phyloP scores from a whole-genome alignment of 2,888 invertebrate species.

The Lasioglossum vierecki region DNA sequence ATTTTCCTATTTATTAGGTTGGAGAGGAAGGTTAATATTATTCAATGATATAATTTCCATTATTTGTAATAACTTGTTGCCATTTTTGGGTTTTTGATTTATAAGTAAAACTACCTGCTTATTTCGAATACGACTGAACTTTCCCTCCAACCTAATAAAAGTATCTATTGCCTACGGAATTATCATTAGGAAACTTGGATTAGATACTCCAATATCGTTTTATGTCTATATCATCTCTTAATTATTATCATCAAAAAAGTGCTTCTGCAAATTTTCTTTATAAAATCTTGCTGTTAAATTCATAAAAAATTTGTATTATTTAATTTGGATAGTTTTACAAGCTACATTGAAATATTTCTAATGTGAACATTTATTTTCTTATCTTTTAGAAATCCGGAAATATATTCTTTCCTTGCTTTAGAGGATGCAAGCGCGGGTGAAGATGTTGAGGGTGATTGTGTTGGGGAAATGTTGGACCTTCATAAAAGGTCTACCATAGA shows the following conservation, averaged over 20 bases:
- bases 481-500: constrained; percentile 76
- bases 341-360: neutral
- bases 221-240: neutral
- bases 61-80: no score
- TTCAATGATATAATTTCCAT: no score
- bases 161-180: neutral
- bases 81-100: no score
- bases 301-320: neutral
- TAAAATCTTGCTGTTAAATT: neutral
- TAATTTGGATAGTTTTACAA: neutral
- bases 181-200: neutral
- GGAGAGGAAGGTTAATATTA: no score
- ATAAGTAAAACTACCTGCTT: no score
- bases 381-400: constrained; percentile 77
- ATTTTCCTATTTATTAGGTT: neutral
- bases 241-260: neutral
- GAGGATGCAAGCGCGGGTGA: constrained; percentile 84
- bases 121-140: no score
- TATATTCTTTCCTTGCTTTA: constrained; percentile 74
- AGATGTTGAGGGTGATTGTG: constrained; percentile 77
- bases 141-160: neutral
- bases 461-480: constrained; percentile 78
- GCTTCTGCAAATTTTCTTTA: neutral
- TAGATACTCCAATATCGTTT: neutral
- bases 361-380: neutral